Evolutionary conservation across 2,888 invertebrate genomes (phyloP).

Genomic region (Litoditis marina): DNA sequence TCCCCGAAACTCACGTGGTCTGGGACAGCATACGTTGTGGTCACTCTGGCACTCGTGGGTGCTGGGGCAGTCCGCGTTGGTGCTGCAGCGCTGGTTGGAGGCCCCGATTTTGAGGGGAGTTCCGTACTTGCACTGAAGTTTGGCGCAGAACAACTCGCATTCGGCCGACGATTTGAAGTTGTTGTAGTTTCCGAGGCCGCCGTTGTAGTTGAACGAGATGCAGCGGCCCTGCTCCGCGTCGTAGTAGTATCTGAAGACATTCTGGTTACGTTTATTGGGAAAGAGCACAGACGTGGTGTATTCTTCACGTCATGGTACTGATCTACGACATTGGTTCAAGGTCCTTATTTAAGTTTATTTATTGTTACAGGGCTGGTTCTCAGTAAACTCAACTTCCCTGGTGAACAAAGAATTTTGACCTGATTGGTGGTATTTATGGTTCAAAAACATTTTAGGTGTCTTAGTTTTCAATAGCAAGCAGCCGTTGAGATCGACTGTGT

Average conservation of each 20-base stretch:
- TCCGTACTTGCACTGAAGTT: conserved; percentile 58
- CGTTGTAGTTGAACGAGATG: conserved; percentile 60
- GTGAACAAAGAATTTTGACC: too few species aligned
- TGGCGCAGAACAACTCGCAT: conserved; percentile 60
- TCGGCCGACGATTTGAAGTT: conserved; percentile 59
- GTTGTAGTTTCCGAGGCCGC: conserved; percentile 60
- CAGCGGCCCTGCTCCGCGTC: conserved; percentile 59
- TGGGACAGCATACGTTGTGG: conserved; percentile 60
- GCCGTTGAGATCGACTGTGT: too few species aligned
- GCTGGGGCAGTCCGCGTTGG: conserved; percentile 58
- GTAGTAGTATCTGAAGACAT: conserved; percentile 50
- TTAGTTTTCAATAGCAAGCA: too few species aligned
- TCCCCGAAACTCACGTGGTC: conserved; percentile 47
- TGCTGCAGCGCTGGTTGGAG: conserved; percentile 49
- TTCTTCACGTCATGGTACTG: too few species aligned
- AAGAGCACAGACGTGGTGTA: too few species aligned
- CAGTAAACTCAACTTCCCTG: too few species aligned
- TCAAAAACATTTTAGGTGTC: too few species aligned
- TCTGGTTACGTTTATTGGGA: not conserved
- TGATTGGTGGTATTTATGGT: too few species aligned
- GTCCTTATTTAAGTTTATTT: too few species aligned
- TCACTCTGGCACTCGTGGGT: conserved; percentile 60
- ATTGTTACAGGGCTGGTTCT: too few species aligned
- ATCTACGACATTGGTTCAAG: too few species aligned
- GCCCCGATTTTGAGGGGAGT: conserved; percentile 55